Evolutionary conservation across 2,113 vertebrate species (phyloP), one percentile per base, ranked within the genome.

Genomic region (Triplophysa siluroides): DNA sequence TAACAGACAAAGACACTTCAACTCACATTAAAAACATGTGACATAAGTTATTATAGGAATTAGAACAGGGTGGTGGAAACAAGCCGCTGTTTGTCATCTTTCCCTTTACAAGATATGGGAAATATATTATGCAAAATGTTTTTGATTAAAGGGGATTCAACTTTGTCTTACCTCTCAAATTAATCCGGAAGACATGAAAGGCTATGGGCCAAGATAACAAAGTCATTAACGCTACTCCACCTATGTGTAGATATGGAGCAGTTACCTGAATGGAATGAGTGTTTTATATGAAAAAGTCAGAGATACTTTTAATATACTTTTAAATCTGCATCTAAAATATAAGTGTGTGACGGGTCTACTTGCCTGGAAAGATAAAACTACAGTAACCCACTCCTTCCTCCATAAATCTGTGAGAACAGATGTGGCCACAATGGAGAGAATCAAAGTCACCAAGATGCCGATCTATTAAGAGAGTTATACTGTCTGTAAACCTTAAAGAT

Each of bases 281-380:
- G 38, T 19, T 18, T 70, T 29, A 70, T 26, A 29, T 33, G 14
- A 5, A 54, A 71, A 50, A 26, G 0, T 45, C 58, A 62, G 38
- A 63, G 52, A 12, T 70, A 33, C 26, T n/a, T 70, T 26, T 26
- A 18, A 50, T 18, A 14, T 24, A 23, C 14, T 21, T 24, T 9
- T 2, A 12, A 21, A 14, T 38, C 33, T 21, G 8, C 38, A 1
- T 33, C 52, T 41, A 2, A 19, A 65, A 38, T 23, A 16, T 16
- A 1, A 16, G 16, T 52, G 16, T 52, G 50, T 4, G 14, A 50
- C 3, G 14, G 24, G 2, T 3, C 26, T 12, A 72, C 88, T 69
- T 78, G 95, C 95, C 94, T 96, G 95, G 83, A 97, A 90, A 0
- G 95, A 97, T 38, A 97, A 89, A 1, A 86, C 89, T 5, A 95